Base-by-base conservation (phyloP, 2,888 invertebrate species). In the Phymatocera aterrima region DNA sequence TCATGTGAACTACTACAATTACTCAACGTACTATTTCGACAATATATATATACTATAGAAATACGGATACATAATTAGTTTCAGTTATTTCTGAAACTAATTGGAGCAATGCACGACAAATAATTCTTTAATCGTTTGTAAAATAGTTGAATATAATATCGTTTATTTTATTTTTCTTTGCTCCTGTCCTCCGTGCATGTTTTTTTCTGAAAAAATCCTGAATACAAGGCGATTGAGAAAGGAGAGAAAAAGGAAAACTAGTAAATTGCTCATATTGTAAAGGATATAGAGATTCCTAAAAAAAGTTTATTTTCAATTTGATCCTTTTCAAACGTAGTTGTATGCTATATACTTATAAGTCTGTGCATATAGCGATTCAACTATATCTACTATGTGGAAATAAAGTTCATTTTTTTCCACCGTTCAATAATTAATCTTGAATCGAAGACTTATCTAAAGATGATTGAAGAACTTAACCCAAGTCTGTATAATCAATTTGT, bases 401-500 rank as follows among this genome's bases (percentile, higher is more conserved):
- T n/a, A 24, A 43, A 18, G 43, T 10, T 15, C 3, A 2, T 15
- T n/a, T 37, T 10, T 10, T 54, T 15, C 46, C 68, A 28, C 46
- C 28, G 46, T 46, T 68, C 68, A 37, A 64, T 64, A 37, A 64
- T 64, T 18, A 34, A 64, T 64, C 21, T 24, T 46, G 24, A 68
- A 68, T 15, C 43, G 21, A 40, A 40, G 40, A 43, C 10, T 21
- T 43, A 43, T 12, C 21, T 12, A 31, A 43, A 12, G 43, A 68
- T 43, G n/a, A 46, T 24, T 24, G 15, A 46, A 28, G 51, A 72
- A 18, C 75, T 40, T 57, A n/a, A n/a, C 60, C 40, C 24, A 57
- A 75, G 8, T 75, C 40, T 37, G 57, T 60, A 75, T 40, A 40
- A 75, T 57, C 40, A 57, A 75, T 60, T 72, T 75, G 75, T 75